Conservation (phyloP, 2,888 invertebrate species). For the Lasius platythorax region DNA sequence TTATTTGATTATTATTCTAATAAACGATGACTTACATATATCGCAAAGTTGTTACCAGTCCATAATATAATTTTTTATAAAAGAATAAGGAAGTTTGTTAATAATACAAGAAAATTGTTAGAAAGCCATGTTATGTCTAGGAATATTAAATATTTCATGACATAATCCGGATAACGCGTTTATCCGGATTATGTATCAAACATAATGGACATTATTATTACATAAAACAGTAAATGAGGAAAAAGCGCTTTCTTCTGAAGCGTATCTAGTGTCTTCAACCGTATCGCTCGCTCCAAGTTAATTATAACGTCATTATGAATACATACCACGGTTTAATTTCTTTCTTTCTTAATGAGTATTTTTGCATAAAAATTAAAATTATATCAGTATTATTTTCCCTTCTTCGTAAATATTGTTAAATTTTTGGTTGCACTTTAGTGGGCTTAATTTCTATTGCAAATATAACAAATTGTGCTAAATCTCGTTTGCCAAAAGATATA, state of each 20-base stretch:
- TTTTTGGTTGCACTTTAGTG: not conserved
- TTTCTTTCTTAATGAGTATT: not conserved
- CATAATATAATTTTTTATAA: not conserved
- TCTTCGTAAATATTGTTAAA: not conserved
- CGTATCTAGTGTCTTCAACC: not conserved
- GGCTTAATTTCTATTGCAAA: no score
- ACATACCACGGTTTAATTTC: not conserved
- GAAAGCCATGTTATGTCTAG: not conserved
- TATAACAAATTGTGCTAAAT: no score
- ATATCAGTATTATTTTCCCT: not conserved
- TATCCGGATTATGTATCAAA: constrained; percentile 32
- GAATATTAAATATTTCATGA: constrained; percentile 6
- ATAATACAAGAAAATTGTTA: not conserved
- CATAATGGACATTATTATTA: constrained; percentile 6
- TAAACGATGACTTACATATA: not conserved
- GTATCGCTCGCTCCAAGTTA: not conserved
- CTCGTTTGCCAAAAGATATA: not conserved
- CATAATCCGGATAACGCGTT: not conserved
- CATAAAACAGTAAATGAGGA: constrained; percentile 19
- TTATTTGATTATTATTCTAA: not conserved
- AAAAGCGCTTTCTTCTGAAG: constrained; percentile 44
- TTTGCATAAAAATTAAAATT: not conserved
- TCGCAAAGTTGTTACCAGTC: not conserved
- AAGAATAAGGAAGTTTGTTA: not conserved
- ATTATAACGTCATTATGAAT: not conserved